Conservation (phyloP, 2,888 invertebrate genomes). For the Rugalucina vietnamica region DNA sequence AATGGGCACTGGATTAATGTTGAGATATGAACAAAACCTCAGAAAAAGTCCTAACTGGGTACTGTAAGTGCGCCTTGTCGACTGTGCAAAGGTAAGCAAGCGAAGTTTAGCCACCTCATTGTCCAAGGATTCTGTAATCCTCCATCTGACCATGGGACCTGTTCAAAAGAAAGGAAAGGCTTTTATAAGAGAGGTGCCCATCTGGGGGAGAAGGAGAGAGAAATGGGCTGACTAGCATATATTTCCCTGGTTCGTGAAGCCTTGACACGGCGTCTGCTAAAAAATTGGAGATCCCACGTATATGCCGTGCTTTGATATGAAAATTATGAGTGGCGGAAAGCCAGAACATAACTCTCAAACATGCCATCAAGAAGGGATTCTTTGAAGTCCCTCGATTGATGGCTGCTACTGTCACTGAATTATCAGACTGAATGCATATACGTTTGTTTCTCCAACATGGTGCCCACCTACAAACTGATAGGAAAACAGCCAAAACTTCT, state of each 20-base stretch:
- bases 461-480: neutral
- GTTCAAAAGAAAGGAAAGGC: neutral
- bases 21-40: neutral
- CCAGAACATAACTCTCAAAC: conserved; percentile 9
- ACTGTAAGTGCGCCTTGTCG: neutral
- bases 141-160: neutral
- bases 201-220: neutral
- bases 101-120: neutral
- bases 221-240: neutral
- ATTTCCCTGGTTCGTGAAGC: conserved; percentile 11
- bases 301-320: neutral
- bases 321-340: conserved; percentile 25
- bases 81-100: neutral
- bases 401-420: neutral
- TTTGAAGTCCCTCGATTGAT: conserved; percentile 17
- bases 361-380: neutral
- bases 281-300: conserved; percentile 1
- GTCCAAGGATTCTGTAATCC: neutral
- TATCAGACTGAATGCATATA: conserved; percentile 13
- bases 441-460: too few species aligned
- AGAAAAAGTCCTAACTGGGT: neutral
- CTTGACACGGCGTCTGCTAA: conserved; percentile 11
- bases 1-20: neutral
- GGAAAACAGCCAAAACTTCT: conserved; percentile 4
- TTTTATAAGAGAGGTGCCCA: neutral